phyloP scores from a whole-genome alignment of 2,797 vertebrate species.

The Malacoraja senta region DNA sequence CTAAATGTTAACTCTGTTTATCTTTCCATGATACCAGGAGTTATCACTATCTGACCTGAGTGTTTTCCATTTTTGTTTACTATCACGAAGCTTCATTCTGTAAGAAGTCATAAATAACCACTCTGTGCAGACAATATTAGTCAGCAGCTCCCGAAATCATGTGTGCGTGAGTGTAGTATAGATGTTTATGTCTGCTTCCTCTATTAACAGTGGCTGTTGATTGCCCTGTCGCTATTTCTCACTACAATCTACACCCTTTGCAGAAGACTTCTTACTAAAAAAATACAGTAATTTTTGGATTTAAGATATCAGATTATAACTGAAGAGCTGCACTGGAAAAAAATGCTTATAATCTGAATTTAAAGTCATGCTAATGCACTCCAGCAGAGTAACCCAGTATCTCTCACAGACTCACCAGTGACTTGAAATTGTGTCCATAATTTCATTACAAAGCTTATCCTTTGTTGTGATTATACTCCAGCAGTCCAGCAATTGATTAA shows the following conservation, averaged over 20 bases:
- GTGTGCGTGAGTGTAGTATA: too few relatives aligned
- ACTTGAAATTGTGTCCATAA: neutral
- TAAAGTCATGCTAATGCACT: neutral
- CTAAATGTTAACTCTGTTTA: too few relatives aligned
- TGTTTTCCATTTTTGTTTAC: too few relatives aligned
- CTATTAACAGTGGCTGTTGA: too few relatives aligned
- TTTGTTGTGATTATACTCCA: neutral
- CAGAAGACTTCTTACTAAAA: neutral
- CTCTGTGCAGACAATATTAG: too few relatives aligned
- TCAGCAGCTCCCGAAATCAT: too few relatives aligned
- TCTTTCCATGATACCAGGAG: too few relatives aligned
- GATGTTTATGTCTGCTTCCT: too few relatives aligned
- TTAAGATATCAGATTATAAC: neutral
- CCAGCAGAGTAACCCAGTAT: neutral
- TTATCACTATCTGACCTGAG: too few relatives aligned
- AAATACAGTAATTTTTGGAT: neutral
- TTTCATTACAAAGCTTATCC: neutral
- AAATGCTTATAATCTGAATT: neutral
- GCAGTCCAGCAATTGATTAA: neutral
- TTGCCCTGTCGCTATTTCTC: too few relatives aligned
- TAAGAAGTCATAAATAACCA: too few relatives aligned
- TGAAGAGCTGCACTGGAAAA: neutral
- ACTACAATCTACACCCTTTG: neutral
- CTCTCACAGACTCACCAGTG: neutral
- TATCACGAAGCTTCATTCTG: too few relatives aligned